Evolutionary conservation across 2,888 invertebrate genomes (phyloP), one percentile per base, ranked within the genome.

Genomic region (Notodonta ziczac): DNA sequence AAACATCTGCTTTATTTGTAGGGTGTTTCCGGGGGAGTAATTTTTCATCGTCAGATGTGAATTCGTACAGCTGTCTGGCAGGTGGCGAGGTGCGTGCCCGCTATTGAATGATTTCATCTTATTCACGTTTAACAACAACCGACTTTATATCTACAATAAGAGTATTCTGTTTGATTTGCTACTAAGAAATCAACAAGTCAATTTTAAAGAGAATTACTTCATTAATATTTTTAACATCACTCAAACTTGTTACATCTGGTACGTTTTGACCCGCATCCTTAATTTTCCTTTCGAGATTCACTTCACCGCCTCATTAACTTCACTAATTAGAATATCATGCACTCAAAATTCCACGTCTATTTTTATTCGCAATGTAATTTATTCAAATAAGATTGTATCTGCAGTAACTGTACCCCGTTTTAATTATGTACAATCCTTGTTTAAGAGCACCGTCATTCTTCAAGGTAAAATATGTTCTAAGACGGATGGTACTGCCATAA

Each of bases 11-110:
- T 77, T 35, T 70, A 70, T 80, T 82, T 76, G 73, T 77, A 76
- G 80, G 81, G 79, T 81, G 80, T 80, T 64, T 70, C 82, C 76
- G 70, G 75, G 85, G 84, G 87, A 80, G 82, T 83, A 70, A 89
- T 90, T 89, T 86, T 85, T 85, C 82, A 82, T 80, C 80, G 86
- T 81, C 86, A 78, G 84, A 84, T 88, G 81, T 87, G 83, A 84
- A 85, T 86, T 84, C 78, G 76, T 74, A 80, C 92, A 93, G 89
- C 91, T 91, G 91, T 82, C 81, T 66, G 81, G 85, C 92, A 91
- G 91, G 91, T 91, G 92, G 78, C 63, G 53, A 63, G 81, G 85
- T 81, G 80, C 88, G 91, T 91, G 91, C 88, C 81, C 60, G 66
- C 76, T 78, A 74, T 82, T 85, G 83, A 82, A 80, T 78, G 77